These are phyloP conservation scores for Drosophila mojavensis DNA, from an alignment of 1,140 invertebrate species.

Conservation along the genomic window DNA sequence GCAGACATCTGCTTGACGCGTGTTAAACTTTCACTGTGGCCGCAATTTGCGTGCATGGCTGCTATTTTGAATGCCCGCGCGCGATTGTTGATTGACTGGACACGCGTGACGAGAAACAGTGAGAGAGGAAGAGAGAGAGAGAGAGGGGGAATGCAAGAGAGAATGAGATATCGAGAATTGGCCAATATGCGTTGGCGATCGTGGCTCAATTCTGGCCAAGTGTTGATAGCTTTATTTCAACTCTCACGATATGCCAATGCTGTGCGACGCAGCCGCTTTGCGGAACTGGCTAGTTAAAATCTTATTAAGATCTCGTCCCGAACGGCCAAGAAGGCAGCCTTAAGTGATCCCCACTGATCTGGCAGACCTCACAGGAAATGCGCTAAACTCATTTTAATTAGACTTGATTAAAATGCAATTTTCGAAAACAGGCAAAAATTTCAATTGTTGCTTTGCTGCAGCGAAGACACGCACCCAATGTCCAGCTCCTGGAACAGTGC, in stretches of 20 bases:
- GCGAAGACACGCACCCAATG: slow-evolving; percentile 15
- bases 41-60: slow-evolving; percentile 63
- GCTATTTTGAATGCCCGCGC: slow-evolving; percentile 66
- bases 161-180: not conserved
- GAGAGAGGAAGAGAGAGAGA: not conserved
- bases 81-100: slow-evolving; percentile 45
- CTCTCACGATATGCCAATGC: slow-evolving; percentile 1
- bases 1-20: slow-evolving; percentile 25
- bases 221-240: slow-evolving; percentile 78
- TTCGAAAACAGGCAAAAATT: slow-evolving; percentile 37
- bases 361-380: slow-evolving; percentile 61
- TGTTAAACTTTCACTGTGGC: slow-evolving; percentile 43
- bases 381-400: slow-evolving; percentile 80
- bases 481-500: slow-evolving; percentile 3
- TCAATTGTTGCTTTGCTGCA: slow-evolving; percentile 36
- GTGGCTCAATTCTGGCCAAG: slow-evolving; percentile 49
- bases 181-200: slow-evolving; percentile 21
- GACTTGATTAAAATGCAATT: slow-evolving; percentile 82
- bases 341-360: not conserved
- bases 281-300: slow-evolving; percentile 59
- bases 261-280: not conserved
- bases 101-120: slow-evolving; percentile 44
- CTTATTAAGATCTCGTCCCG: slow-evolving; percentile 30
- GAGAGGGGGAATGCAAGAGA: not conserved
- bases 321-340: not conserved